phyloP scores from a whole-genome alignment of 1,140 invertebrate species.

The Mamestra configurata region DNA sequence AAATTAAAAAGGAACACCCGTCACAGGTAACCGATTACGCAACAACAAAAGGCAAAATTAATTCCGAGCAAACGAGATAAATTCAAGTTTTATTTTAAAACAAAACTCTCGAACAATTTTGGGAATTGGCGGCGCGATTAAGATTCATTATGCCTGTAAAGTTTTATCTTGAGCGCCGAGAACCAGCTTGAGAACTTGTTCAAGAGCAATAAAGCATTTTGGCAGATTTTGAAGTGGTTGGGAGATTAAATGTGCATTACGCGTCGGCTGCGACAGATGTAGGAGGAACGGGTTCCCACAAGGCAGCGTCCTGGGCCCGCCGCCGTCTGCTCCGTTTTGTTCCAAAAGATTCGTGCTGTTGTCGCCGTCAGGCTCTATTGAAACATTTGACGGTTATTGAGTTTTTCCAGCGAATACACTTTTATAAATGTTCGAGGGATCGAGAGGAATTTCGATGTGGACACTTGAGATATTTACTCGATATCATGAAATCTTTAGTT shows the following conservation, averaged over 20 bases:
- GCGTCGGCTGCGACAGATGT: conserved; percentile 76
- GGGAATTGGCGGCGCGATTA: conserved; percentile 80
- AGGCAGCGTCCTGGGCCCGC: conserved; percentile 26
- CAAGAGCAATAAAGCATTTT: conserved; percentile 84
- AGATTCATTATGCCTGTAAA: conserved; percentile 85
- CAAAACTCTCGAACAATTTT: conserved; percentile 81
- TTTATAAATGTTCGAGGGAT: conserved; percentile 36
- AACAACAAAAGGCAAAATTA: conserved; percentile 82
- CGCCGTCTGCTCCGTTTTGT: conserved; percentile 36
- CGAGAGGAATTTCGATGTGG: background rate
- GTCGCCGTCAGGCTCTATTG: conserved; percentile 50
- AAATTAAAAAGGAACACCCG: conserved; percentile 69
- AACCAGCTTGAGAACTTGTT: conserved; percentile 71
- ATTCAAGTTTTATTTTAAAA: conserved; percentile 81
- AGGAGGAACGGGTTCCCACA: conserved; percentile 54
- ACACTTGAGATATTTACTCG: conserved; percentile 22
- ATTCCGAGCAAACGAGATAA: conserved; percentile 76
- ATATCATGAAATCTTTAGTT: conserved; percentile 12
- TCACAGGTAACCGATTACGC: conserved; percentile 76
- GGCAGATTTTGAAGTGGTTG: conserved; percentile 82
- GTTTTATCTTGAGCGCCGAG: conserved; percentile 79
- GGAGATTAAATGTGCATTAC: conserved; percentile 84
- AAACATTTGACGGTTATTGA: conserved; percentile 58
- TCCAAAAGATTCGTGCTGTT: conserved; percentile 43
- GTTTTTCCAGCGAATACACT: conserved; percentile 47